Evolutionary conservation across 1,140 invertebrate species (phyloP).

Genomic region (Hirudo medicinalis): DNA sequence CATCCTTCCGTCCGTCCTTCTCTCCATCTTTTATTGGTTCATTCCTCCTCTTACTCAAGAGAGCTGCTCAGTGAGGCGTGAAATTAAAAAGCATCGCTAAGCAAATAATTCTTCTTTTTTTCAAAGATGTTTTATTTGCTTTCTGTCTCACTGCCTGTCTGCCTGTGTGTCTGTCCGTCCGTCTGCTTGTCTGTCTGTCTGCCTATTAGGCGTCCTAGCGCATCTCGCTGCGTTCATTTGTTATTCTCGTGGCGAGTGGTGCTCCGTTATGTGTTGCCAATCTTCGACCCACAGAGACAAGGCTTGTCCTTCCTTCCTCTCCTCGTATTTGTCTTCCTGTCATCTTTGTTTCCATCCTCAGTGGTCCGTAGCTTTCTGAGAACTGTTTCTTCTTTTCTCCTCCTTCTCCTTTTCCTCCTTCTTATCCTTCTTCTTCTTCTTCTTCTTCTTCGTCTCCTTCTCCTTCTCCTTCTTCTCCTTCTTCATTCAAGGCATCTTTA

Average conservation of each 20-base stretch:
- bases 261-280: no score
- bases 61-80: background rate
- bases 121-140: slow-evolving; percentile 10
- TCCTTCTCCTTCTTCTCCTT: background rate
- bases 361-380: no score
- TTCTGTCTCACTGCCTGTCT: slow-evolving; percentile 15
- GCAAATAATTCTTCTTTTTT: no score
- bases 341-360: background rate
- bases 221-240: background rate
- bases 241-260: no score
- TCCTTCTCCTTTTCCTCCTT: background rate
- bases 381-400: no score
- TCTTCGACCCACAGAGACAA: background rate
- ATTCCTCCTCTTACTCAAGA: slow-evolving; percentile 21
- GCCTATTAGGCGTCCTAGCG: background rate
- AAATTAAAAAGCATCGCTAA: no score
- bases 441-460: no score
- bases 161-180: slow-evolving; percentile 20
- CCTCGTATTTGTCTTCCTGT: background rate
- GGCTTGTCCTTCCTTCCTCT: background rate
- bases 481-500: background rate
- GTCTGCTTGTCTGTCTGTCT: slow-evolving; percentile 2
- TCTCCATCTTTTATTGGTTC: background rate
- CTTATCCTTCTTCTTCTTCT: background rate
- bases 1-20: background rate